Evolutionary conservation across 1,140 invertebrate species (phyloP).

Genomic region (Tetramorium alpestre): DNA sequence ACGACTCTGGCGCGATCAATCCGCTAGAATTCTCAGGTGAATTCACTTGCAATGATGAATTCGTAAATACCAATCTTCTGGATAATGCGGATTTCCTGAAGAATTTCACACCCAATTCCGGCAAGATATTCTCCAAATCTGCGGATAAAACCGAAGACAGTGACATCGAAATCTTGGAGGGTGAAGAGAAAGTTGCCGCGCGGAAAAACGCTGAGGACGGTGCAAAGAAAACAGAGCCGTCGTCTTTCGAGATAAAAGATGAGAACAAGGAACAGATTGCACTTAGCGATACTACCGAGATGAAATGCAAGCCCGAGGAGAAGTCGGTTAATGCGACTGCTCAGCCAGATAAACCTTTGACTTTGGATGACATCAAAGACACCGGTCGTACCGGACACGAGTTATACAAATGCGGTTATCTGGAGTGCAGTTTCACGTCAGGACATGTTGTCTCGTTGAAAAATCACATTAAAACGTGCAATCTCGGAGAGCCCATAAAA

Average conservation of each 20-base stretch:
- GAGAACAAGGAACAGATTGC: conserved; percentile 26
- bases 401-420: conserved; percentile 86
- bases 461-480: conserved; percentile 85
- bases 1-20: conserved; percentile 43
- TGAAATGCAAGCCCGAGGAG: conserved; percentile 1
- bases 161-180: conserved; percentile 81
- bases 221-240: background rate
- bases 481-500: conserved; percentile 63
- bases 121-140: background rate
- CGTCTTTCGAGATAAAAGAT: background rate
- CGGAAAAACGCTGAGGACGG: background rate
- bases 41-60: conserved; percentile 73
- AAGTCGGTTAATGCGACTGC: background rate
- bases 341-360: conserved; percentile 64
- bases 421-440: conserved; percentile 78
- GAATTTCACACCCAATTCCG: conserved; percentile 8
- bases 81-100: conserved; percentile 78
- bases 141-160: conserved; percentile 75
- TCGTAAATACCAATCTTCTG: conserved; percentile 79
- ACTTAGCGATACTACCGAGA: background rate
- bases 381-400: conserved; percentile 81
- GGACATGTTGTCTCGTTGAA: conserved; percentile 79
- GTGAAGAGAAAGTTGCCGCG: background rate
- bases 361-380: conserved; percentile 81
- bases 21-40: conserved; percentile 20